Evolutionary conservation across 2,113 vertebrate genomes (phyloP).

Genomic region (Panthera uncia): DNA sequence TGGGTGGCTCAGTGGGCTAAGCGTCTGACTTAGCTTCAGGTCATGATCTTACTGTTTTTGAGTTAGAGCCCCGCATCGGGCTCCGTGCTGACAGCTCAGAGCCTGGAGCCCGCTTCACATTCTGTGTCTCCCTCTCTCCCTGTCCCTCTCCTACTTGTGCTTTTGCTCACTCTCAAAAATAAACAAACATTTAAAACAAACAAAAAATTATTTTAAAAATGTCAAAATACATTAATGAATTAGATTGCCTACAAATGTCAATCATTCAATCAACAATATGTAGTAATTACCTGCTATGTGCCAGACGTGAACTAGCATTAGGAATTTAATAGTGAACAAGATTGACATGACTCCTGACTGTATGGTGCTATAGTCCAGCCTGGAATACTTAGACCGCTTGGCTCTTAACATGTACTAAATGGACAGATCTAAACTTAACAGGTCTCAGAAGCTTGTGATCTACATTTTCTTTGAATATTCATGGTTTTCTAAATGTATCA

Average conservation of each 20-base stretch:
- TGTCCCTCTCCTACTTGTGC: too few species aligned
- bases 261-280: neutral
- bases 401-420: neutral
- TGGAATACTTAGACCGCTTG: neutral
- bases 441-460: neutral
- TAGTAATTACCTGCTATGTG: neutral
- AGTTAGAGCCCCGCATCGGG: too few species aligned
- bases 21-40: too few species aligned
- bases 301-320: neutral
- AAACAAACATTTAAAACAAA: too few species aligned
- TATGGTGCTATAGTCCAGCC: neutral
- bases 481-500: neutral
- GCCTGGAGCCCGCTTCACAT: too few species aligned
- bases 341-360: neutral
- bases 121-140: too few species aligned
- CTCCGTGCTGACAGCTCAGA: too few species aligned
- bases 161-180: too few species aligned
- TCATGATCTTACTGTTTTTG: too few species aligned
- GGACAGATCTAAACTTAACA: neutral
- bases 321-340: neutral
- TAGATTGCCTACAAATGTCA: constrained; percentile 13
- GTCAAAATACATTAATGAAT: neutral
- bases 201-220: neutral
- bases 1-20: too few species aligned
- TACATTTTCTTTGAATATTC: neutral